Conservation (phyloP, 2,888 invertebrate species). For the Girardia tigrina region DNA sequence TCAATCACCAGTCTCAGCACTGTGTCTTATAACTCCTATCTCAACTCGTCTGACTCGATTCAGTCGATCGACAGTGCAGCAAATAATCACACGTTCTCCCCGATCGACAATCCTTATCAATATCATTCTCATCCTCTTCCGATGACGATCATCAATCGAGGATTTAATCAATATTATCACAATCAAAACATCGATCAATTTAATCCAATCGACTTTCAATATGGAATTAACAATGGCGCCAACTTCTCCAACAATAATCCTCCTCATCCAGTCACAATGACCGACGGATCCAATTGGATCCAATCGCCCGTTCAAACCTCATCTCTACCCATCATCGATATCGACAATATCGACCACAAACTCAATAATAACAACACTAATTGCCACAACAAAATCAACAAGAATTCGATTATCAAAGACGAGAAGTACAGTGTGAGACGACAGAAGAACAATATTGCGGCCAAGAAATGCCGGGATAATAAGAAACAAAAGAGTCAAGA, state of each 20-base stretch:
- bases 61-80: not conserved
- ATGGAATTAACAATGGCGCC: not conserved
- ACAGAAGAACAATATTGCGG: conserved; percentile 17
- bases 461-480: conserved; percentile 11
- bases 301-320: too few relatives aligned
- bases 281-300: too few relatives aligned
- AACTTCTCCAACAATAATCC: too few relatives aligned
- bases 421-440: conserved; percentile 2
- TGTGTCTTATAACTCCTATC: not conserved
- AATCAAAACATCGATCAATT: not conserved
- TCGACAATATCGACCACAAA: too few relatives aligned
- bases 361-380: too few relatives aligned
- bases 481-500: conserved; percentile 5
- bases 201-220: not conserved
- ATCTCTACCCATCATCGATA: too few relatives aligned
- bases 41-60: not conserved
- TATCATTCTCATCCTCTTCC: too few relatives aligned
- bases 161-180: too few relatives aligned
- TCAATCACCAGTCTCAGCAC: not conserved
- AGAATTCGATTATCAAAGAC: not conserved
- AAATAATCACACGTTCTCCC: too few relatives aligned
- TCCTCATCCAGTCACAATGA: too few relatives aligned
- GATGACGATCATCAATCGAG: too few relatives aligned
- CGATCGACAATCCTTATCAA: not conserved
- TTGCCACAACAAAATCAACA: not conserved